Evolutionary conservation across 2,797 vertebrate species (phyloP), one percentile per base, ranked within the genome.

Genomic region (Helicolenus hilgendorfi): DNA sequence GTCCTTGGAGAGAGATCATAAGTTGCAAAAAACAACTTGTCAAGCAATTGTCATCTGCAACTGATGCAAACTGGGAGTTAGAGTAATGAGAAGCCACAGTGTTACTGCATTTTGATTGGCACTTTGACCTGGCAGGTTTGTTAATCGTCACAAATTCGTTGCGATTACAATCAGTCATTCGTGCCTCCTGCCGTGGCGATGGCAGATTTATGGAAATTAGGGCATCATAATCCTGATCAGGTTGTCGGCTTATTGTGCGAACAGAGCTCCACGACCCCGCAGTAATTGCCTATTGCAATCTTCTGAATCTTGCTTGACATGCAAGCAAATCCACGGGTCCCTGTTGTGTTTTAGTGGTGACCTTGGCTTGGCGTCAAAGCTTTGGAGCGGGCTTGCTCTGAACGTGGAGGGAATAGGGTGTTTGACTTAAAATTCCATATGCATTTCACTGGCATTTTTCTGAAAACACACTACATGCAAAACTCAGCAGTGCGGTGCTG

Each of bases 141-240:
- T 91, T 96, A 94, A 95, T 95, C 67, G 82, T 76, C 33, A 49
- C 80, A 93, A 84, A 92, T 87, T 90, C 85, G 76, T 84, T 77
- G 70, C 77, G 90, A 96, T 95, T 94, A 92, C 84, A 91, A 95
- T 96, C 92, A 91, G 86, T 94, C 93, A 91, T 81, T 83, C 26
- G 1, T 81, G 83, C 79, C 90, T 90, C 91, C 91, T 84, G 89
- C 89, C 24, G 82, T 26, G 80, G 60, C 45, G 83, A 93, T 95
- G 93, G 89, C 83, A 92, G 90, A 89, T 91, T 95, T 96, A 96
- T 96, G 96, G 90, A 96, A 96, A 97, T 96, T 78, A 95, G 90
- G 91, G 84, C 92, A 94, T 96, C 93, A 92, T 96, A 96, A 96
- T 96, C 94, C 95, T 87, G 90, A 96, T 95, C 95, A 95, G 94